Percentiles rank a stretch among this genome's conserved stretches.
These are phyloP conservation scores for Lanistes nyassanus DNA, from an alignment of 1,140 invertebrate genomes.

Conservation along the genomic window DNA sequence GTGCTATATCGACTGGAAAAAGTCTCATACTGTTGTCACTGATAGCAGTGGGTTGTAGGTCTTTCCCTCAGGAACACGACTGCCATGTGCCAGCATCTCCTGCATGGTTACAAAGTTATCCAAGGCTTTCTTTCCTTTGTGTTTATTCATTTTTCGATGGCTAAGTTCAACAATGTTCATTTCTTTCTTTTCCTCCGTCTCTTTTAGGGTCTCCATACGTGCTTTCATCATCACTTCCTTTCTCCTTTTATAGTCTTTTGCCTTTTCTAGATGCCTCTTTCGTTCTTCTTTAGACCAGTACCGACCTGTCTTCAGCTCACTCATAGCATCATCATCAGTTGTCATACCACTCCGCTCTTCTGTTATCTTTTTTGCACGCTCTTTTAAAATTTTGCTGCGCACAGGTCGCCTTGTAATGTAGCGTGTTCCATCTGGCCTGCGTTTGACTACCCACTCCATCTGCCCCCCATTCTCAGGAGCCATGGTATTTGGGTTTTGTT, in stretches of 20 bases:
- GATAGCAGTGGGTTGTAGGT: constrained; percentile 63
- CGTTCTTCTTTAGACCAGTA: constrained; percentile 86
- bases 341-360: constrained; percentile 79
- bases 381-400: constrained; percentile 76
- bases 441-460: constrained; percentile 86
- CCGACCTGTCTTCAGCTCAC: constrained; percentile 82
- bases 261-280: constrained; percentile 79
- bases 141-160: constrained; percentile 69
- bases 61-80: constrained; percentile 57
- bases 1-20: background rate
- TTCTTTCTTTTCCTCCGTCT: constrained; percentile 61
- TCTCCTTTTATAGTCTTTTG: constrained; percentile 72
- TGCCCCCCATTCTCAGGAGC: constrained; percentile 53
- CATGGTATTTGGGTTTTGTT: constrained; percentile 35
- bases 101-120: constrained; percentile 71
- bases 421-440: constrained; percentile 80
- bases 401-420: constrained; percentile 82
- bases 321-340: constrained; percentile 85
- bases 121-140: constrained; percentile 67
- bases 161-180: constrained; percentile 68
- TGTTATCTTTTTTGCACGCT: constrained; percentile 76
- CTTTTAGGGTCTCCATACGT: constrained; percentile 65
- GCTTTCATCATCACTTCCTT: constrained; percentile 60
- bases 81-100: constrained; percentile 69
- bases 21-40: constrained; percentile 64